These are phyloP conservation scores for Colletes collaris DNA, from an alignment of 2,888 invertebrate species.

Conservation along the genomic window DNA sequence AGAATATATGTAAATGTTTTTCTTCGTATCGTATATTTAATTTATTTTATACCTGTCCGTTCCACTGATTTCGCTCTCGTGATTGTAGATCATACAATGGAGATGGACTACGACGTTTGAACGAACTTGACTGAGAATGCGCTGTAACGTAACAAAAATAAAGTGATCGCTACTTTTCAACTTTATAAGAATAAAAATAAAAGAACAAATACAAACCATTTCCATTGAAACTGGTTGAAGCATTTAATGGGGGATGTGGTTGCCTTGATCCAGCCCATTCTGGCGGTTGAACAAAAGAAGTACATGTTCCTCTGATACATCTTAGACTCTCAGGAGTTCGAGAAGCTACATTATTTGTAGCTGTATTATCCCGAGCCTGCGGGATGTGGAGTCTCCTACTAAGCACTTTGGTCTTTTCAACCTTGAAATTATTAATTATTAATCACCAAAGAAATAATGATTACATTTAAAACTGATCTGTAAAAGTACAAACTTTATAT, in stretches of 20 bases:
- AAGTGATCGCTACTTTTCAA: constrained; percentile 18
- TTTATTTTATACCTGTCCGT: constrained; percentile 71
- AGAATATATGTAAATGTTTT: neutral
- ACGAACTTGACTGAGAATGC: constrained; percentile 69
- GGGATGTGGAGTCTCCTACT: constrained; percentile 73
- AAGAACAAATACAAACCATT: constrained; percentile 49
- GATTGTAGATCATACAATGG: constrained; percentile 74
- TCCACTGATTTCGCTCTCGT: constrained; percentile 75
- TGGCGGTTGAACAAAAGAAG: constrained; percentile 69
- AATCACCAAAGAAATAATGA: neutral
- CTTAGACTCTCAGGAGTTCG: constrained; percentile 78
- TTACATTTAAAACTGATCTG: neutral
- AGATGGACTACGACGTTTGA: constrained; percentile 79
- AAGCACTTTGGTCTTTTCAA: constrained; percentile 69
- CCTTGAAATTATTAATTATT: constrained; percentile 53
- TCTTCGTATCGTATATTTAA: neutral
- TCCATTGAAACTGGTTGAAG: constrained; percentile 69
- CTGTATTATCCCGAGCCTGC: constrained; percentile 71
- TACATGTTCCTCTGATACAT: constrained; percentile 77
- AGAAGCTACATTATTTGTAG: constrained; percentile 52
- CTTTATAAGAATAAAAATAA: constrained; percentile 8
- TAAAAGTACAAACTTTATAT: constrained; percentile 61
- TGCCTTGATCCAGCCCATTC: constrained; percentile 71
- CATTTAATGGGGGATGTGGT: constrained; percentile 66
- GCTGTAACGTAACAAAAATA: constrained; percentile 54